Conservation (phyloP, 2,113 vertebrate species). For the Hemiprocne comata region DNA sequence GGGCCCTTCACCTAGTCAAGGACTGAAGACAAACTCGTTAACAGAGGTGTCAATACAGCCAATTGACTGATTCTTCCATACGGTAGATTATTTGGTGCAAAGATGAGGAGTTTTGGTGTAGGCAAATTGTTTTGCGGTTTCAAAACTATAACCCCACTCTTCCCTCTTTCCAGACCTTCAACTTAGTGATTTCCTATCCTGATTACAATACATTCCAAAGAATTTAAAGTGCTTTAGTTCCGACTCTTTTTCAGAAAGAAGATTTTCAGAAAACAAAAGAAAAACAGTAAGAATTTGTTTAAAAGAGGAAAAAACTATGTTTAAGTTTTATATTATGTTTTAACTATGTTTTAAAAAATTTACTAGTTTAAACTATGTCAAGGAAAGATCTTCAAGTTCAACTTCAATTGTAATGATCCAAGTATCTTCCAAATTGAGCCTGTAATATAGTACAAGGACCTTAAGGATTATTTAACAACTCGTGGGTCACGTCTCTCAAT, state of each 20-base stretch:
- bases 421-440: not conserved
- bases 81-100: not conserved
- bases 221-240: not conserved
- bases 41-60: not conserved
- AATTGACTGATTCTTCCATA: not conserved
- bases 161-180: not conserved
- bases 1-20: not conserved
- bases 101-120: not conserved
- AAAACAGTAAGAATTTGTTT: not conserved
- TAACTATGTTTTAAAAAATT: not conserved
- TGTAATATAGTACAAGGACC: not conserved
- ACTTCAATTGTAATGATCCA: not conserved
- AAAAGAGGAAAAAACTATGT: not conserved
- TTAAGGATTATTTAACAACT: not conserved
- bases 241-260: not conserved
- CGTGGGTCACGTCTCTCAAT: not conserved
- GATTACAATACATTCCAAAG: not conserved
- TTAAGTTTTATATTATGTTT: not conserved
- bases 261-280: not conserved
- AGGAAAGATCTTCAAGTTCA: not conserved
- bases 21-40: not conserved
- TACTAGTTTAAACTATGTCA: not conserved
- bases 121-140: not conserved
- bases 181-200: fast-evolving
- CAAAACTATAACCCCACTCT: not conserved